phyloP scores from a whole-genome alignment of 2,888 invertebrate species.

The Dynastes grantii region DNA sequence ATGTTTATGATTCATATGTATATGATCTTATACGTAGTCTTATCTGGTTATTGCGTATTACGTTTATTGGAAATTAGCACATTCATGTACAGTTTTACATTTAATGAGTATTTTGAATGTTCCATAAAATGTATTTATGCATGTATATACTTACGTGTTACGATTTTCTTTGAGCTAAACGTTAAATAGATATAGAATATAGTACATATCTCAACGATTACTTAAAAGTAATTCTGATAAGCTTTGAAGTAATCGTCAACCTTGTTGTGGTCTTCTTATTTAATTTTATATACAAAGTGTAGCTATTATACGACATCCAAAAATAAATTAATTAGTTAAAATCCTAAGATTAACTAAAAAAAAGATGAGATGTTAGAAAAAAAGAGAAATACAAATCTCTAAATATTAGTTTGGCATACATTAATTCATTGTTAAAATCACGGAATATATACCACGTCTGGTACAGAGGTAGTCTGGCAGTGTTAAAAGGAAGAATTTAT shows the following conservation, averaged over 20 bases:
- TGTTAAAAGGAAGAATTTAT: not conserved
- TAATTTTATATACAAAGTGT: constrained; percentile 26
- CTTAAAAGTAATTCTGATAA: not conserved
- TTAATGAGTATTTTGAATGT: constrained; percentile 46
- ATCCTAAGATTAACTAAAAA: constrained; percentile 30
- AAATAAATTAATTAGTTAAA: constrained; percentile 50
- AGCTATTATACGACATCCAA: constrained; percentile 38
- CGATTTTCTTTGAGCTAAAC: constrained; percentile 25
- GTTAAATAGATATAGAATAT: constrained; percentile 21
- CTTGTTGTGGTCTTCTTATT: not conserved
- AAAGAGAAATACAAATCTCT: constrained; percentile 13
- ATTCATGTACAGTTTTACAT: constrained; percentile 22
- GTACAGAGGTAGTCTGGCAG: constrained; percentile 30
- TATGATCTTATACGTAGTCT: constrained; percentile 17
- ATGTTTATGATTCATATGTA: constrained; percentile 6
- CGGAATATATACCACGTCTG: constrained; percentile 7
- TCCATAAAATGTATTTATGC: constrained; percentile 7
- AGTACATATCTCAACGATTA: constrained; percentile 1
- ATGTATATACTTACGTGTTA: not conserved
- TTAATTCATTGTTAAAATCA: constrained; percentile 41
- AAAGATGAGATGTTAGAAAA: constrained; percentile 28
- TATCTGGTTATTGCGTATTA: constrained; percentile 40
- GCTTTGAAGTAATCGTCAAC: not conserved
- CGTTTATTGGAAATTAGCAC: constrained; percentile 50
- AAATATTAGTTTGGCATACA: constrained; percentile 50